Evolutionary conservation across 2,888 invertebrate genomes (phyloP), one percentile per base, ranked within the genome.

Genomic region (Carcina quercana): DNA sequence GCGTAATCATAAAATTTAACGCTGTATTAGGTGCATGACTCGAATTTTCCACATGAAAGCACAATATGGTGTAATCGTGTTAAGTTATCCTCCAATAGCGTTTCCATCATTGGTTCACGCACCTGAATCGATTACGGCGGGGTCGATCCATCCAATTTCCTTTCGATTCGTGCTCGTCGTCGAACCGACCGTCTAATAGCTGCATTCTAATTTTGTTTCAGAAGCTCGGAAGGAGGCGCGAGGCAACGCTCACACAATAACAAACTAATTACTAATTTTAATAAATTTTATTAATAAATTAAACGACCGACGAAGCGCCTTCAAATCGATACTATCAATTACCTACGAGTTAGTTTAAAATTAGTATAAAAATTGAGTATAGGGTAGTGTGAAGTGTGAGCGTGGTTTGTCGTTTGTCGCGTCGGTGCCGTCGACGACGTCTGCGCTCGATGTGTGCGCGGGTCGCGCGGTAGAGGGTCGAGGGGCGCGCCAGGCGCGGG

Each of bases 221-320:
- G 82, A 73, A 68, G 52, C 52, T 43, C 46, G 51, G 43, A 56
- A 50, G 53, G 65, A 58, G 63, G 59, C 59, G 55, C 50, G 50
- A 59, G 46, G 46, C 50, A 45, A 43, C 57, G 48, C 54, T 42
- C 45, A 55, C 48, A 49, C 49, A 53, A 54, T 47, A 56, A 53
- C n/a, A n/a, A n/a, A n/a, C 40, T 48, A 45, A 43, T 48, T 43
- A 49, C 54, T 50, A 20, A 30, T 33, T n/a, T 31, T 33, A 58
- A 43, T 48, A 15, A 46, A 48, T 39, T 48, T 59, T n/a, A 49
- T n/a, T 20, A 55, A 53, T 37, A 48, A 58, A 62, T 55, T 53
- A 51, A 69, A 53, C 46, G 65, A 72, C 62, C 67, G 63, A 73
- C 68, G 43, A 76, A 79, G 69, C 80, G 80, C 80, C 76, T 80